These are phyloP conservation scores for Phalangium opilio DNA, from an alignment of 2,888 invertebrate species.

Conservation along the genomic window DNA sequence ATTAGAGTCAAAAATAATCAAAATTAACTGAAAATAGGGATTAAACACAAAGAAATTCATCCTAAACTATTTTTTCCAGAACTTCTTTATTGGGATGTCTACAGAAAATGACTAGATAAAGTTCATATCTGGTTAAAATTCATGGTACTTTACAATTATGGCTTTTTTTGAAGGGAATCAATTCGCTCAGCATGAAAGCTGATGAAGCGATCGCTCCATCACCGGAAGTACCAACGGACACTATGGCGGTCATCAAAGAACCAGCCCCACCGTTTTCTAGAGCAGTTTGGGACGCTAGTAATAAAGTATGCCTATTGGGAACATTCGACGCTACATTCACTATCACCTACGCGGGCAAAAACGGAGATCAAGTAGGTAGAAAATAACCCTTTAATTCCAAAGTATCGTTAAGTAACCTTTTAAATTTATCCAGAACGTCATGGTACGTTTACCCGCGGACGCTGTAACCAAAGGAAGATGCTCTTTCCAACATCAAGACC, in stretches of 20 bases:
- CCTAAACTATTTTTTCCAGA: too few relatives aligned
- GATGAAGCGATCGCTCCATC: too few relatives aligned
- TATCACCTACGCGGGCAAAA: conserved; percentile 18
- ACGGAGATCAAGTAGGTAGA: conserved; percentile 19
- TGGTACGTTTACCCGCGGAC: conserved; percentile 15
- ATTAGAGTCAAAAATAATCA: too few relatives aligned
- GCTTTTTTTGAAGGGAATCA: too few relatives aligned
- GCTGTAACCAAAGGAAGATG: conserved; percentile 18
- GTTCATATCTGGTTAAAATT: too few relatives aligned
- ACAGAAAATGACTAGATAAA: too few relatives aligned
- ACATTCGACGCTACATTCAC: conserved; percentile 21
- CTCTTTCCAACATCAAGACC: conserved; percentile 15
- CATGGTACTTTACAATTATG: too few relatives aligned
- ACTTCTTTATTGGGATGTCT: too few relatives aligned
- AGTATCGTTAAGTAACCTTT: not conserved
- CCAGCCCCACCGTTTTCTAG: conserved; percentile 3
- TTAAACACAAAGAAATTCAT: too few relatives aligned
- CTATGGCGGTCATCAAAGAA: not conserved
- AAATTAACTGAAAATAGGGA: too few relatives aligned
- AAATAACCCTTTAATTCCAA: not conserved
- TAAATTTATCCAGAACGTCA: conserved; percentile 10
- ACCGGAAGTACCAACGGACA: too few relatives aligned
- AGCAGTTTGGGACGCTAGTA: conserved; percentile 20
- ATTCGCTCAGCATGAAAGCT: too few relatives aligned
- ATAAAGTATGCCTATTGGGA: conserved; percentile 21